Base-by-base conservation (phyloP, 2,113 vertebrate species). In the Chloroceryle aenea region DNA sequence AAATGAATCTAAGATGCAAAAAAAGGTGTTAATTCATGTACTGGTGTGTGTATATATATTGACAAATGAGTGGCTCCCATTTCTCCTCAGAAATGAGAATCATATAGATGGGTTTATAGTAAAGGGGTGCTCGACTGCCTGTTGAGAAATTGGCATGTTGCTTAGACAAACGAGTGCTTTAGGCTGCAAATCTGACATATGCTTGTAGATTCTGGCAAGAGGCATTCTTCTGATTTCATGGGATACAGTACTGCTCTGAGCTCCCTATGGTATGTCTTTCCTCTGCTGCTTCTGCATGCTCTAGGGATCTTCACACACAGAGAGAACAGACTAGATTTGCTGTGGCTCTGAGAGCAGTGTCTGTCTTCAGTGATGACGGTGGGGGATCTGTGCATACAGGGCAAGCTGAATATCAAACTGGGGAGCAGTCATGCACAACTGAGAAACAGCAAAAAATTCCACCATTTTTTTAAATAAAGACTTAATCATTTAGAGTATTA, bases 121-220 rank as follows among this genome's bases (percentile, higher is more conserved):
- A 92, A 95, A 79, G 0, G 5, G 16, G 21, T 68, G 43, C 40
- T 87, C 71, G 94, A 59, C 34, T 30, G 80, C 90, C 58, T 68
- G 81, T 6, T 73, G 73, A 52, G 64, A 86, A 94, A 80, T 56
- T 52, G 59, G 56, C 38, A 63, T 36, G 45, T 19, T 75, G 75
- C 79, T 93, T 72, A 88, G 66, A 75, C 72, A 95, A 93, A 67
- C 55, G 87, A 95, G 82, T 79, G 89, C 79, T 95, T 88, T 77
- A 81, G 91, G 78, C 71, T 75, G 80, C n/a, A 48, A 77, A 91
- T 94, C 40, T 62, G 82, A 86, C 85, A 89, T 47, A 68, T 55
- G 75, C 72, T 85, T 88, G 71, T 84, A 86, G 43, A 91, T 88
- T 29, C 76, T 68, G 79, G 92, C 76, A 81, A 84, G 85, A 88